Percentiles rank a stretch among this genome's conserved stretches.
phyloP scores from a whole-genome alignment of 2,888 invertebrate species.

The Papilio elwesi region DNA sequence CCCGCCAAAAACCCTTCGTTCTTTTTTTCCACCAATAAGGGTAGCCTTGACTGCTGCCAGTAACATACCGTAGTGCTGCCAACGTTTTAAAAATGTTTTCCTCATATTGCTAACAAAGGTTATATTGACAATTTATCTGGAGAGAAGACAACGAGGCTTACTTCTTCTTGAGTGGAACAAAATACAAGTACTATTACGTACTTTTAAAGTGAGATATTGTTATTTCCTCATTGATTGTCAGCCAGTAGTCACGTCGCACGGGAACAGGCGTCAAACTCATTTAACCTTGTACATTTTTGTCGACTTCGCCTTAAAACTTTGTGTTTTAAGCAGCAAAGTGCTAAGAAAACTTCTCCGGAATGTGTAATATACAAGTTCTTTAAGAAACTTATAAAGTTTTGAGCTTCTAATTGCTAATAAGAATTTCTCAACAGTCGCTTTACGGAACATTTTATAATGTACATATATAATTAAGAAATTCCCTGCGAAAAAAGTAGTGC shows the following conservation, averaged over 20 bases:
- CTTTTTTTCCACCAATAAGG: too few species aligned
- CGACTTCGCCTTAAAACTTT: constrained; percentile 11
- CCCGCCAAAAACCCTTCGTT: too few species aligned
- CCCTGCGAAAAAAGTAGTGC: not conserved
- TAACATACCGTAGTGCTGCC: too few species aligned
- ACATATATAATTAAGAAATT: not conserved
- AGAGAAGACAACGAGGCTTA: too few species aligned
- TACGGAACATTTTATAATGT: not conserved
- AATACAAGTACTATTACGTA: too few species aligned
- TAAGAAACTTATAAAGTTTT: constrained; percentile 32
- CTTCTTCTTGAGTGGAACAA: too few species aligned
- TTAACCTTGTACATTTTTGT: constrained; percentile 17
- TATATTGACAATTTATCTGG: too few species aligned
- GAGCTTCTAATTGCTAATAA: constrained; percentile 25
- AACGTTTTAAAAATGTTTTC: too few species aligned
- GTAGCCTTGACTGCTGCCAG: too few species aligned
- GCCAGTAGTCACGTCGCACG: not conserved
- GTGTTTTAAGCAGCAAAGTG: constrained; percentile 26
- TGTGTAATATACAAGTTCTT: constrained; percentile 33
- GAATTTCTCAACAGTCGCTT: constrained; percentile 22
- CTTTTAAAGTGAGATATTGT: too few species aligned
- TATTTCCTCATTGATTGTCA: not conserved
- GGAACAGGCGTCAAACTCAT: not conserved
- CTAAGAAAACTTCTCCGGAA: constrained; percentile 16
- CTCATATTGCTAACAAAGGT: too few species aligned